phyloP scores from a whole-genome alignment of 2,888 invertebrate genomes.

The Eurytoma californica region DNA sequence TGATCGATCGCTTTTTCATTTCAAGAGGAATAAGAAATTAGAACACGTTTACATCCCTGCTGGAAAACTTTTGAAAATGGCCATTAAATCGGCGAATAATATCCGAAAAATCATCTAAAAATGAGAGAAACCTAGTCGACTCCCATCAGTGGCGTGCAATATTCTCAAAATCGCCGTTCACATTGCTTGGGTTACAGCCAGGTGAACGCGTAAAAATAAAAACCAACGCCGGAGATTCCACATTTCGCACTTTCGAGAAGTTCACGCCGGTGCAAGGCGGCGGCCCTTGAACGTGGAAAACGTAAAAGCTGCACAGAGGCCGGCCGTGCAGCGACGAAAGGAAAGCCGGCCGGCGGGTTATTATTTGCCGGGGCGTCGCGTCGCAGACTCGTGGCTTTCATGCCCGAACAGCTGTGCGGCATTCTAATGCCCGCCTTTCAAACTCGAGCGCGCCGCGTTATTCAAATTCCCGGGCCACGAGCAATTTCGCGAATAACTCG shows the following conservation, averaged over 20 bases:
- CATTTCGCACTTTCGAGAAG: no score
- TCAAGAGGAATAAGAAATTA: no score
- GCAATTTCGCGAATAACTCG: slow-evolving; percentile 29
- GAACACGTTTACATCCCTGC: no score
- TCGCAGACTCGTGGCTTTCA: slow-evolving; percentile 22
- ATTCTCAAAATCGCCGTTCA: no score
- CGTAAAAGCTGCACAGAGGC: neutral
- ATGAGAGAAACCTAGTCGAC: neutral
- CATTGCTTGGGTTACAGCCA: no score
- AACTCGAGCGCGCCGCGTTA: slow-evolving; percentile 68
- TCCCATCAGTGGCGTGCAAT: no score
- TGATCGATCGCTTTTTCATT: no score
- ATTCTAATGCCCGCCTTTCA: slow-evolving; percentile 60
- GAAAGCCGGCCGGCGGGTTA: slow-evolving; percentile 22
- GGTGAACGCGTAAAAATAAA: no score
- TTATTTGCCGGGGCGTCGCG: slow-evolving; percentile 28
- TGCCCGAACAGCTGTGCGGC: slow-evolving; percentile 59
- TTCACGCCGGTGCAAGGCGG: no score
- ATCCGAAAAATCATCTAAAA: neutral
- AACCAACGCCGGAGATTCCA: no score
- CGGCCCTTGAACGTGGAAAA: no score
- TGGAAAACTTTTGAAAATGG: neutral
- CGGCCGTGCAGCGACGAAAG: neutral
- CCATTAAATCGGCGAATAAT: neutral
- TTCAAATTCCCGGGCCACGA: slow-evolving; percentile 63